phyloP scores from a whole-genome alignment of 1,140 invertebrate species.

The Drosophila sechellia region DNA sequence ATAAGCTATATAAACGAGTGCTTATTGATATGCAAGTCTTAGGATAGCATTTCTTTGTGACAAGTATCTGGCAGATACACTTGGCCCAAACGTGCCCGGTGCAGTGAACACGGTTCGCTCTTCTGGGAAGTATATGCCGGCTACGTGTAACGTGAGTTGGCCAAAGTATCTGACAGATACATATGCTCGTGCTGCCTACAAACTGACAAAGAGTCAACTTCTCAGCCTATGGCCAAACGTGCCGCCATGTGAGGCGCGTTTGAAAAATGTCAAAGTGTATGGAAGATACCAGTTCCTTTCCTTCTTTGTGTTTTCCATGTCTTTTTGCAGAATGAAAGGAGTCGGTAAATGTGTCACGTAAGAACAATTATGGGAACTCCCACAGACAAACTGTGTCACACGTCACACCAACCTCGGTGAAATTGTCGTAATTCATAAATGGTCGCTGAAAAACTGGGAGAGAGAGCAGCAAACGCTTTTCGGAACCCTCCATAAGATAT shows the following conservation, averaged over 20 bases:
- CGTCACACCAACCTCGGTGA: slow-evolving; percentile 25
- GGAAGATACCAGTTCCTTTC: slow-evolving; percentile 16
- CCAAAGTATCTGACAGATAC: slow-evolving; percentile 51
- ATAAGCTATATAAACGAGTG: too few relatives aligned
- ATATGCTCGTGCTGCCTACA: slow-evolving; percentile 27
- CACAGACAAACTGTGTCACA: slow-evolving; percentile 49
- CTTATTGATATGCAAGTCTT: neutral
- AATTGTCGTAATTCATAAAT: slow-evolving; percentile 52
- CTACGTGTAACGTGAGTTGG: slow-evolving; percentile 32
- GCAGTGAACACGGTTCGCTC: slow-evolving; percentile 4
- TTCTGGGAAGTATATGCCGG: slow-evolving; percentile 26
- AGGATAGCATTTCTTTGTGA: slow-evolving; percentile 7
- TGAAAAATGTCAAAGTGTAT: slow-evolving; percentile 54
- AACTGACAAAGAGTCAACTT: slow-evolving; percentile 39
- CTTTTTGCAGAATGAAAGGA: slow-evolving; percentile 14
- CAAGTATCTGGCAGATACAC: slow-evolving; percentile 47
- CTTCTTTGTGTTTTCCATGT: slow-evolving; percentile 4
- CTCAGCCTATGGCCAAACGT: slow-evolving; percentile 37
- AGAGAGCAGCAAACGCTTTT: neutral
- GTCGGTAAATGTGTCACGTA: slow-evolving; percentile 46
- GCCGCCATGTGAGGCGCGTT: slow-evolving; percentile 28
- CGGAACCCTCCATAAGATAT: slow-evolving; percentile 5
- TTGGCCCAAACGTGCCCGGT: slow-evolving; percentile 32
- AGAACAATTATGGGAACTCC: slow-evolving; percentile 59
- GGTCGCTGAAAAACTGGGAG: slow-evolving; percentile 7